Percentiles rank a stretch among this genome's conserved stretches.
Conservation (phyloP, 1,140 invertebrate genomes). For the Musca vetustissima region DNA sequence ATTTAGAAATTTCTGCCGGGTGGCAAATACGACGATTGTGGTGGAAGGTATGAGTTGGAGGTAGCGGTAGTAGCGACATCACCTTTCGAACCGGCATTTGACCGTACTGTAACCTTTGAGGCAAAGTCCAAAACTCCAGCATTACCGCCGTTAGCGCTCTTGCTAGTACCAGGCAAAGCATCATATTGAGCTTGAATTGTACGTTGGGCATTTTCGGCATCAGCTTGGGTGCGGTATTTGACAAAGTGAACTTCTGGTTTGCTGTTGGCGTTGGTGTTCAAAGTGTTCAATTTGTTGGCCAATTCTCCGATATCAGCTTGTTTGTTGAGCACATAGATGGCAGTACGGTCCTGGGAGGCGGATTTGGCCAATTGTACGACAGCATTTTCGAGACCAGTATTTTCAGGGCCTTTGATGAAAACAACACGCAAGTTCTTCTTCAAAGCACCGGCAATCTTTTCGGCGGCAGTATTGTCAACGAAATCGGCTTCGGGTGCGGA, state of each 20-base stretch:
- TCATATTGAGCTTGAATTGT: conserved; percentile 32
- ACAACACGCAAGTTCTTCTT: conserved; percentile 46
- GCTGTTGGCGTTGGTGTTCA: conserved; percentile 36
- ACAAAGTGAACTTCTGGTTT: conserved; percentile 33
- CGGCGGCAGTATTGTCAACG: conserved; percentile 35
- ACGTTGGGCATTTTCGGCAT: conserved; percentile 32
- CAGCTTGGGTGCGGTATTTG: conserved; percentile 30
- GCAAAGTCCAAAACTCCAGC: conserved; percentile 29
- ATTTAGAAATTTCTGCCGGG: conserved; percentile 29
- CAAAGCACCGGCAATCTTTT: conserved; percentile 35
- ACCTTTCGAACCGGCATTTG: not conserved
- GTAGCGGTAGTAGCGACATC: not conserved
- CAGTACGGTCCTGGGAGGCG: conserved; percentile 45
- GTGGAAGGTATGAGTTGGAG: conserved; percentile 20
- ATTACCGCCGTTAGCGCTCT: conserved; percentile 21
- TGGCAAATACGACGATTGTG: conserved; percentile 31
- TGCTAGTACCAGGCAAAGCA: conserved; percentile 24
- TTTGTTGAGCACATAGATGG: conserved; percentile 49
- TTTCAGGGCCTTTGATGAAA: conserved; percentile 52
- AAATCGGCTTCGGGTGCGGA: conserved; percentile 45
- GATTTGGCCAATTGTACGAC: conserved; percentile 45
- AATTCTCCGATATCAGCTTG: conserved; percentile 46
- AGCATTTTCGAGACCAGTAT: conserved; percentile 44
- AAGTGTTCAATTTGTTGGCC: conserved; percentile 39
- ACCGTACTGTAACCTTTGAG: conserved; percentile 15